Evolutionary conservation across 1,140 invertebrate genomes (phyloP), one percentile per base, ranked within the genome.

Genomic region (Stegodyphus dumicola): DNA sequence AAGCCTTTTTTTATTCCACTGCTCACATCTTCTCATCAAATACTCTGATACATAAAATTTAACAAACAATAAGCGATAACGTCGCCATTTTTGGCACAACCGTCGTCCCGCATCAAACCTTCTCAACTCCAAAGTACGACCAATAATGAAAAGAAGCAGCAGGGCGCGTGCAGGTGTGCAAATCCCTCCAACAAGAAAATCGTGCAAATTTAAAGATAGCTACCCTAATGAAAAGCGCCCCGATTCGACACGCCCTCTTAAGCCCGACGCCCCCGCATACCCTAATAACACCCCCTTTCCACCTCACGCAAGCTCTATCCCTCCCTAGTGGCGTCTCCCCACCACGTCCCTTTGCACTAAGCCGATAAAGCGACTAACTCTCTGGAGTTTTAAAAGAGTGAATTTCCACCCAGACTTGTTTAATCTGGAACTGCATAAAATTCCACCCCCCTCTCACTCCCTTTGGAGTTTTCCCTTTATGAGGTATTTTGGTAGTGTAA

Each of bases 141-240:
- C 60, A 52, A 60, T 69, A 78, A 78, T 78, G 77, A 78, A 78
- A 78, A 52, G 65, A 78, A 53, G 15, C 77, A 78, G 49, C 17
- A 18, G 66, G 51, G 51, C 66, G 77, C 65, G 9, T 48, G 52
- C 77, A 78, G 77, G 77, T 78, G 77, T 69, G 77, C 65, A 78
- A 78, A 78, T 67, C 77, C 48, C 64, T 49, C 77, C 75, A 52
- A 78, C 66, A 78, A 78, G 77, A 78, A 78, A 78, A 78, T 78
- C 77, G 77, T 78, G 66, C 65, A 71, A 80, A 80, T 71, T 80
- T 80, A 80, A 80, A 78, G 77, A 80, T 80, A 80, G 67, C 77
- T 11, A 13, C 51, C 17, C 67, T 80, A 80, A 80, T 80, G 77
- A 80, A 80, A 80, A 80, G 77, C 18, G 51, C 67, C 10, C 64